phyloP scores from a whole-genome alignment of 1,140 invertebrate species.

The Epicauta chinensis region DNA sequence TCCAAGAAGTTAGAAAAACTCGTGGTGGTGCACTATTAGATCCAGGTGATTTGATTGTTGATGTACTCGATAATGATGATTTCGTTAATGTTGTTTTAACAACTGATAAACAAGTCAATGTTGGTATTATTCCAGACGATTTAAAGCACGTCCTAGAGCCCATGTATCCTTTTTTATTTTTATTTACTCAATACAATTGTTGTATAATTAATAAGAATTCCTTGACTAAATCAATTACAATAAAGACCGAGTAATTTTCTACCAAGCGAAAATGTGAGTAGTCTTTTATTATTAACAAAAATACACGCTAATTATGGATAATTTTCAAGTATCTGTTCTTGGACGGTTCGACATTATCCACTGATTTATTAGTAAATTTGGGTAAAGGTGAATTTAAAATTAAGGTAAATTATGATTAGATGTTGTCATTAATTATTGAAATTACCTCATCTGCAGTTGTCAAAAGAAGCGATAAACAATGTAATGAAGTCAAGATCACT shows the following conservation, averaged over 20 bases:
- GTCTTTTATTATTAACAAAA: not conserved
- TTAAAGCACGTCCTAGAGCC: slow-evolving; percentile 56
- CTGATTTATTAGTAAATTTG: slow-evolving; percentile 53
- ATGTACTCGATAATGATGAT: slow-evolving; percentile 59
- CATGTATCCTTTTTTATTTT: slow-evolving; percentile 46
- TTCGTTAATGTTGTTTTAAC: slow-evolving; percentile 57
- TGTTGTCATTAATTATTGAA: not conserved
- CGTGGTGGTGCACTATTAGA: slow-evolving; percentile 58
- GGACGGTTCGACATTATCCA: slow-evolving; percentile 53
- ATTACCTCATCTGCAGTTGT: slow-evolving; percentile 40
- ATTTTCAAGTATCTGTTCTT: slow-evolving; percentile 47
- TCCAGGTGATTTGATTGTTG: slow-evolving; percentile 49
- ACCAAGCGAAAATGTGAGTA: slow-evolving; percentile 9
- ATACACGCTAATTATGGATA: not conserved
- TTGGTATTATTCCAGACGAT: slow-evolving; percentile 49
- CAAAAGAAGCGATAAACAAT: slow-evolving; percentile 50
- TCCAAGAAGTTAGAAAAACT: slow-evolving; percentile 55
- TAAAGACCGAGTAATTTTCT: slow-evolving; percentile 9
- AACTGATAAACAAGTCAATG: slow-evolving; percentile 48
- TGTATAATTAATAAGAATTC: too few species aligned
- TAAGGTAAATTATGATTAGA: slow-evolving; percentile 42
- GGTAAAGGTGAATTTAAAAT: slow-evolving; percentile 55
- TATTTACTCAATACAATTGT: too few species aligned
- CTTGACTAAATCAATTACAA: not conserved
- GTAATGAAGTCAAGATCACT: slow-evolving; percentile 50